Percentiles rank a stretch among this genome's conserved stretches.
Evolutionary conservation across 1,140 invertebrate genomes (phyloP).

Genomic region (Cydia amplana): DNA sequence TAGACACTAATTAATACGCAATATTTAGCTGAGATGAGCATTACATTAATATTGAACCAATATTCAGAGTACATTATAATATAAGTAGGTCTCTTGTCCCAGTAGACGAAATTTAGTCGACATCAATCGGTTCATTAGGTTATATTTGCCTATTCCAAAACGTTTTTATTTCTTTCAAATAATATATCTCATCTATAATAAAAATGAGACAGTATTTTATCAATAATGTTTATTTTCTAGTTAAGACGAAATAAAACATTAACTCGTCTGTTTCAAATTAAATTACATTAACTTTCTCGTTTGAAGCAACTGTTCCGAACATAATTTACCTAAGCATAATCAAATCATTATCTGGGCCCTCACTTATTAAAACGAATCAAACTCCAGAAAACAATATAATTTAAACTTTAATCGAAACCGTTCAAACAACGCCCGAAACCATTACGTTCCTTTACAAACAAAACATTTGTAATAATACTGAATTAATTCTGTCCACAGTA

Average conservation of each 20-base stretch:
- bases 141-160: too few species aligned
- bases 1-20: conserved; percentile 9
- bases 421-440: conserved; percentile 20
- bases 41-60: background rate
- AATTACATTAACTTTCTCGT: conserved; percentile 22
- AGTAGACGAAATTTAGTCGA: background rate
- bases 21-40: background rate
- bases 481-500: conserved; percentile 23
- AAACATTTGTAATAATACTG: conserved; percentile 26
- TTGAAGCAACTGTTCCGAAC: conserved; percentile 17
- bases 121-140: background rate
- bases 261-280: conserved; percentile 14
- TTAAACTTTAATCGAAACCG: conserved; percentile 26
- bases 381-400: conserved; percentile 31
- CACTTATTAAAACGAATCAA: conserved; percentile 28
- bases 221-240: background rate
- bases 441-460: conserved; percentile 22
- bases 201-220: background rate
- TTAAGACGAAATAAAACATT: background rate
- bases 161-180: too few species aligned
- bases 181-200: background rate
- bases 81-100: background rate
- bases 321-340: conserved; percentile 29
- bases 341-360: conserved; percentile 16
- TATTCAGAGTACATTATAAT: background rate